These are phyloP conservation scores for Axea sp. DNA, from an alignment of 2,888 invertebrate species.

Conservation along the genomic window DNA sequence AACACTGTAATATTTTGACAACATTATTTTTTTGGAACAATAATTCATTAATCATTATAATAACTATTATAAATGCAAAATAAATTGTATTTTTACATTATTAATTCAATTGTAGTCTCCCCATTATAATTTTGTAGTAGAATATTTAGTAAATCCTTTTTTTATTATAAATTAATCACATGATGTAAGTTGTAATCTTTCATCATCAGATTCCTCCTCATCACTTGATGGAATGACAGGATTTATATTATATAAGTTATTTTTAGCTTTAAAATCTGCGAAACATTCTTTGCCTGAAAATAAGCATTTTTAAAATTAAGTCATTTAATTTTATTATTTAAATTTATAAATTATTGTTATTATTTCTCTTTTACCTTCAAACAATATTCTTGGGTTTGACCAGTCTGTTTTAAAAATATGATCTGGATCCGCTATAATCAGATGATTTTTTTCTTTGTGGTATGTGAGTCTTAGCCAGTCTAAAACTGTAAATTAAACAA, in stretches of 20 bases:
- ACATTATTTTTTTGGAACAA: too few species aligned
- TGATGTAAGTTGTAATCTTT: constrained; percentile 37
- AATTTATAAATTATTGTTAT: constrained; percentile 3
- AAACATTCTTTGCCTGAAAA: constrained; percentile 66
- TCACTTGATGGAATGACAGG: constrained; percentile 69
- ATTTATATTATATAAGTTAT: constrained; percentile 66
- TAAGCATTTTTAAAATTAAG: not conserved
- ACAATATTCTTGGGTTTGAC: constrained; percentile 29
- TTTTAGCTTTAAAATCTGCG: constrained; percentile 65
- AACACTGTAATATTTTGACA: too few species aligned
- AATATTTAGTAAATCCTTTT: not conserved
- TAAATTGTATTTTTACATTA: not conserved
- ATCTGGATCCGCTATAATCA: constrained; percentile 68
- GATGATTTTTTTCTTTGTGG: constrained; percentile 61
- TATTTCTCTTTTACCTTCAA: constrained; percentile 43
- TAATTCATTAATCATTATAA: too few species aligned
- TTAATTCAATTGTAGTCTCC: not conserved
- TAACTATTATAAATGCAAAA: not conserved
- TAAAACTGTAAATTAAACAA: constrained; percentile 62
- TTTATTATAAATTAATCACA: not conserved
- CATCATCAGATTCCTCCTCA: constrained; percentile 74
- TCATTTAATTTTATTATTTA: constrained; percentile 1
- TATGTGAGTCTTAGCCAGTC: constrained; percentile 71
- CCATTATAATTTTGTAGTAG: not conserved
- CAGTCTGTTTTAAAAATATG: constrained; percentile 56